Conservation (phyloP, 2,113 vertebrate species). For the Maccullochella peelii region DNA sequence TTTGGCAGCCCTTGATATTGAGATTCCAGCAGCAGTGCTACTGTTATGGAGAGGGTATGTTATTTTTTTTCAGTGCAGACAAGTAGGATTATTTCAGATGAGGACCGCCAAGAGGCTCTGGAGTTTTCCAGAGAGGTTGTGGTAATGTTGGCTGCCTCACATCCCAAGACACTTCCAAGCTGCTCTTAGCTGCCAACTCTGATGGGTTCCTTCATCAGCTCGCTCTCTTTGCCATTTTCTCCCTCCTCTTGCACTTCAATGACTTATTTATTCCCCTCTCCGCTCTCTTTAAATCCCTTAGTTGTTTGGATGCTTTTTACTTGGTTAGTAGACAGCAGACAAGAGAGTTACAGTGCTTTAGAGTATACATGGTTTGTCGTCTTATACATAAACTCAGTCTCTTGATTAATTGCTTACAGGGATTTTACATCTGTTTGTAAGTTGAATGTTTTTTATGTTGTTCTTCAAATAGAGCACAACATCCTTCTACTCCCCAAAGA, state of each 20-base stretch:
- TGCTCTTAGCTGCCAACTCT: slow-evolving; percentile 62
- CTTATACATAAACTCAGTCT: slow-evolving; percentile 12
- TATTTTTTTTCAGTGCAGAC: slow-evolving; percentile 32
- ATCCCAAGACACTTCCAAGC: slow-evolving; percentile 65
- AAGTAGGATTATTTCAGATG: slow-evolving; percentile 64
- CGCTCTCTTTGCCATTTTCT: slow-evolving; percentile 32
- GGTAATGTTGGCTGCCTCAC: slow-evolving; percentile 59
- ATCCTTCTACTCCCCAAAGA: neutral
- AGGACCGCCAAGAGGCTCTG: slow-evolving; percentile 56
- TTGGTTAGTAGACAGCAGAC: slow-evolving; percentile 30
- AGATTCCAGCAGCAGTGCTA: slow-evolving; percentile 45
- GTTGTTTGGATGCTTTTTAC: slow-evolving; percentile 47
- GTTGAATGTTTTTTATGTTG: neutral
- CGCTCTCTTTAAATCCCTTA: slow-evolving; percentile 49
- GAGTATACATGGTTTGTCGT: slow-evolving; percentile 9
- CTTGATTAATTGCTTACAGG: neutral
- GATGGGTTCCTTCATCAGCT: slow-evolving; percentile 48
- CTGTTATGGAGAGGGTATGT: slow-evolving; percentile 38
- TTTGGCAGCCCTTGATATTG: slow-evolving; percentile 35
- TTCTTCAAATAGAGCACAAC: neutral
- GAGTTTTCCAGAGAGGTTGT: slow-evolving; percentile 66
- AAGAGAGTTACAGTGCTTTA: neutral
- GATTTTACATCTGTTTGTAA: neutral
- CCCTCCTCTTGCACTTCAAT: slow-evolving; percentile 38
- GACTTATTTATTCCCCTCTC: slow-evolving; percentile 54